Conservation (phyloP, 1,140 invertebrate genomes). For the Maniola jurtina region DNA sequence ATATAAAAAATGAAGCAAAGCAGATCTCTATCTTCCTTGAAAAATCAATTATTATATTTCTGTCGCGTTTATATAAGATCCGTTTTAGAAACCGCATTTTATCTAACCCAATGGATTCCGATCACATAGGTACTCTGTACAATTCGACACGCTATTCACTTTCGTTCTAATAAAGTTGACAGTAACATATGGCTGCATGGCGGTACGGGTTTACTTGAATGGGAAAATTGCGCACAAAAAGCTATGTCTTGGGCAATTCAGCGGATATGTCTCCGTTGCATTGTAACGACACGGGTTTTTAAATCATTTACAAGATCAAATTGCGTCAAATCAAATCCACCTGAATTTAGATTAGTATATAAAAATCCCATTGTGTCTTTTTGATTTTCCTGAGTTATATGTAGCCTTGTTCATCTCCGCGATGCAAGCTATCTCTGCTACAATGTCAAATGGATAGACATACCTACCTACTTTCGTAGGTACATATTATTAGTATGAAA, state of each 20-base stretch:
- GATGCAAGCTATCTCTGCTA: no score
- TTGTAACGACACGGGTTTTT: neutral
- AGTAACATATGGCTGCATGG: slow-evolving; percentile 18
- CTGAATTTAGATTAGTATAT: no score
- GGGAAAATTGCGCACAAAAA: slow-evolving; percentile 8
- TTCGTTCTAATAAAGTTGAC: slow-evolving; percentile 23
- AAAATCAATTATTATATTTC: slow-evolving; percentile 7
- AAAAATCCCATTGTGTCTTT: no score
- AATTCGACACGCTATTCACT: slow-evolving; percentile 14
- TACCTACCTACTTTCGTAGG: no score
- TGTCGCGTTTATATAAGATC: slow-evolving; percentile 10
- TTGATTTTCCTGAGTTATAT: no score
- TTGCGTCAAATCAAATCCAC: no score
- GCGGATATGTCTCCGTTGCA: neutral
- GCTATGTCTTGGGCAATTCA: neutral
- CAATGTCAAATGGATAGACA: no score
- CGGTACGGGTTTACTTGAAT: slow-evolving; percentile 5
- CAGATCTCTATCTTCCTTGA: neutral
- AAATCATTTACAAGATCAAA: neutral
- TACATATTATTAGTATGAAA: no score
- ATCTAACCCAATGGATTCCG: slow-evolving; percentile 16
- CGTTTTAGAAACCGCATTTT: slow-evolving; percentile 10
- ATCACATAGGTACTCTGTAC: slow-evolving; percentile 2
- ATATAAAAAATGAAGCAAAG: neutral
- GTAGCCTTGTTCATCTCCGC: no score